phyloP scores from a whole-genome alignment of 2,797 vertebrate species.

The Clarias platycephalus region DNA sequence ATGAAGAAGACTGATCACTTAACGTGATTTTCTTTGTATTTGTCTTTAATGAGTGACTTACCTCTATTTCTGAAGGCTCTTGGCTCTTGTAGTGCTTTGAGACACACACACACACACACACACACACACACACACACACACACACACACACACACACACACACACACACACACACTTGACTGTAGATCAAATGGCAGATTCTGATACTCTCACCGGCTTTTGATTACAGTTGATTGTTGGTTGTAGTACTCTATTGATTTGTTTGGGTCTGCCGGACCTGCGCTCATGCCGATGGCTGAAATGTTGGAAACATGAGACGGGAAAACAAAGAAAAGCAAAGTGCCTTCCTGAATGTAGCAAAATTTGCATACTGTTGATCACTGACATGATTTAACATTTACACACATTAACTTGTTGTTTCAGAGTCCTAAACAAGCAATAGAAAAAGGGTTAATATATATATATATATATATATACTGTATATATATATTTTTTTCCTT shows the following conservation, averaged over 20 bases:
- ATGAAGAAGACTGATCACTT: constrained; percentile 10
- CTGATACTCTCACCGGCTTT: constrained; percentile 63
- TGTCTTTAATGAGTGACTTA: constrained; percentile 3
- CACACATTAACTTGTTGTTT: not conserved
- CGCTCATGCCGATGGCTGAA: constrained; percentile 49
- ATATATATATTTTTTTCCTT: too few relatives aligned
- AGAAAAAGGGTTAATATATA: too few relatives aligned
- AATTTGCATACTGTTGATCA: too few relatives aligned
- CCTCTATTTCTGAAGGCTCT: not conserved
- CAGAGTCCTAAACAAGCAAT: too few relatives aligned
- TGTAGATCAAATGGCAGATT: constrained; percentile 59
- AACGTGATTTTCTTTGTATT: constrained; percentile 8
- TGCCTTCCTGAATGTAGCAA: not conserved
- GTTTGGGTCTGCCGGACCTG: constrained; percentile 63
- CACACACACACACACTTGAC: constrained; percentile 39
- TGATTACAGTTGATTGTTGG: constrained; percentile 71
- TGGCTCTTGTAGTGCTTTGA: constrained; percentile 1
- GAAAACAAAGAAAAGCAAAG: constrained; percentile 30
- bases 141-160: constrained; percentile 21
- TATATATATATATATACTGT: too few relatives aligned
- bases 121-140: not conserved
- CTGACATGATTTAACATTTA: not conserved
- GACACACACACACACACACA: not conserved
- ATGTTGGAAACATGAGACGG: constrained; percentile 63
- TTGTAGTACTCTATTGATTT: constrained; percentile 71